These are phyloP conservation scores for Crematogaster levior DNA, from an alignment of 2,888 invertebrate species.

Conservation along the genomic window DNA sequence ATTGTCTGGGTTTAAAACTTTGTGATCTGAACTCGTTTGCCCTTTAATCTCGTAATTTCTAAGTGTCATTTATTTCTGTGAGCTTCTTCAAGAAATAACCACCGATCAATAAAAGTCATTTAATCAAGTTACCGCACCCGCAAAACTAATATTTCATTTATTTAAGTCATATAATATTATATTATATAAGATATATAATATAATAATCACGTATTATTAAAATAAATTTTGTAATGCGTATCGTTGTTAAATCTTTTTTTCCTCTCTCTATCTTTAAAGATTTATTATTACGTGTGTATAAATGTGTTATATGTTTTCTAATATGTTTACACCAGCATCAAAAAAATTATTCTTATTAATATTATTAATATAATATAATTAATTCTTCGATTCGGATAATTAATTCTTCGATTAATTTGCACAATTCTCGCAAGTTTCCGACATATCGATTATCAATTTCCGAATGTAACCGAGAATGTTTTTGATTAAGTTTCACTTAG, in stretches of 20 bases:
- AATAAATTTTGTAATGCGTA: not conserved
- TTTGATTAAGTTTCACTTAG: conserved; percentile 26
- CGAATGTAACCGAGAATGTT: not conserved
- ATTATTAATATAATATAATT: too few species aligned
- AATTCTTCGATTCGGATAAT: too few species aligned
- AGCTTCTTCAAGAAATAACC: not conserved
- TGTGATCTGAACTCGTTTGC: conserved; percentile 11
- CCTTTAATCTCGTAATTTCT: conserved; percentile 1
- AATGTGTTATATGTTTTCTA: not conserved
- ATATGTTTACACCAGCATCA: not conserved
- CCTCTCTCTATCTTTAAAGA: not conserved
- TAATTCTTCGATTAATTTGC: not conserved
- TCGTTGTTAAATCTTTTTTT: not conserved
- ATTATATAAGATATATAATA: not conserved
- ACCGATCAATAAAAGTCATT: not conserved
- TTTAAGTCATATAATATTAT: not conserved
- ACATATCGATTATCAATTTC: not conserved
- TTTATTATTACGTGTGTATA: not conserved
- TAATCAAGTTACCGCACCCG: not conserved
- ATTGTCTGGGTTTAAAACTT: conserved; percentile 36
- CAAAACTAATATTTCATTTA: not conserved
- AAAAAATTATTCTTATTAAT: too few species aligned
- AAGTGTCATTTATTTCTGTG: not conserved
- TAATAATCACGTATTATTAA: not conserved
- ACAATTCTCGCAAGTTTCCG: not conserved